phyloP scores from a whole-genome alignment of 2,888 invertebrate genomes.

The Patella ulyssiponensis region DNA sequence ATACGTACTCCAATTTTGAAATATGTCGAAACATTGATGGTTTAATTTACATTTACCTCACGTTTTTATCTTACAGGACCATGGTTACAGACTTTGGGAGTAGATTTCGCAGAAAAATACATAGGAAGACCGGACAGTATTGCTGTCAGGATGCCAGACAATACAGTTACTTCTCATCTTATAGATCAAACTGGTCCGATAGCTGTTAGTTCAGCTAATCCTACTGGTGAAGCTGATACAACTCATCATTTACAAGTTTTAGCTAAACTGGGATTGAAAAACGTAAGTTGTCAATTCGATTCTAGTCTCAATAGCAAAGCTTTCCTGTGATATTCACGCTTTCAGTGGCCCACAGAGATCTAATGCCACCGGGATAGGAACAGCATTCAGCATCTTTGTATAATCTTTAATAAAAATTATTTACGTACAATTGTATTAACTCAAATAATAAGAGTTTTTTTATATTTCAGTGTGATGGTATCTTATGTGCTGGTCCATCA shows the following conservation, averaged over 20 bases:
- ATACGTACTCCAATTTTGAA: too few relatives aligned
- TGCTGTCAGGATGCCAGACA: slow-evolving; percentile 56
- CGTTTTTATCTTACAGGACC: slow-evolving; percentile 38
- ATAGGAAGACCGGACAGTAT: slow-evolving; percentile 56
- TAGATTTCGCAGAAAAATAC: slow-evolving; percentile 47
- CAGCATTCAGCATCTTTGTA: too few relatives aligned
- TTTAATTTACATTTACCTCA: too few relatives aligned
- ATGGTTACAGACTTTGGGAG: slow-evolving; percentile 48
- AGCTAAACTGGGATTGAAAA: slow-evolving; percentile 51
- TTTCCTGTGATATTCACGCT: background rate
- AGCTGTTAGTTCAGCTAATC: slow-evolving; percentile 55
- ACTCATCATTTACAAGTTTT: slow-evolving; percentile 56
- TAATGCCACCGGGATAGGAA: too few relatives aligned
- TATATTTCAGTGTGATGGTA: slow-evolving; percentile 49
- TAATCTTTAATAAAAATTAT: too few relatives aligned
- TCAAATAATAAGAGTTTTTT: background rate
- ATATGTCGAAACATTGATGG: too few relatives aligned
- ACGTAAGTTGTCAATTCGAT: slow-evolving; percentile 37
- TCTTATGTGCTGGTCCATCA: slow-evolving; percentile 53
- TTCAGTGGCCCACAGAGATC: too few relatives aligned
- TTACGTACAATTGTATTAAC: too few relatives aligned
- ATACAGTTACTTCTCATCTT: slow-evolving; percentile 48
- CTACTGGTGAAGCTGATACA: slow-evolving; percentile 58
- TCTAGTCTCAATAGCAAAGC: background rate
- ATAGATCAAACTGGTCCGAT: slow-evolving; percentile 58